These are phyloP conservation scores for Cyrtodaria siliqua DNA, from an alignment of 2,888 invertebrate genomes.

Conservation along the genomic window DNA sequence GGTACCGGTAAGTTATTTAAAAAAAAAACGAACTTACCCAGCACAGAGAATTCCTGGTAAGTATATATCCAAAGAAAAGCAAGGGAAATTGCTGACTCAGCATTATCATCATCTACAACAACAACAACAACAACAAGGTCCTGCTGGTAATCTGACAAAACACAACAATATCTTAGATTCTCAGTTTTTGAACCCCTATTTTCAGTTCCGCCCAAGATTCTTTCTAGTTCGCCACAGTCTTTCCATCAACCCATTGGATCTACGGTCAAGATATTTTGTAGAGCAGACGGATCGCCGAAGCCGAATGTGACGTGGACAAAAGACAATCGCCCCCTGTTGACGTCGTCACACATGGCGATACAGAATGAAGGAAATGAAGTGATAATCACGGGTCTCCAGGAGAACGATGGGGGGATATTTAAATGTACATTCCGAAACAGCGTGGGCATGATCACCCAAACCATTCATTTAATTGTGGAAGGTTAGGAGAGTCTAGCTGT, in stretches of 20 bases:
- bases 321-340: constrained; percentile 76
- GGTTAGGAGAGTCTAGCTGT: constrained; percentile 52
- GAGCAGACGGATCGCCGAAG: constrained; percentile 97
- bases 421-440: constrained; percentile 98
- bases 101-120: no score
- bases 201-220: constrained; percentile 79
- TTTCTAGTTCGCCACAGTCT: constrained; percentile 70
- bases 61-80: not conserved
- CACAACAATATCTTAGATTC: not conserved
- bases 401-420: constrained; percentile 98
- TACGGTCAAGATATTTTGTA: constrained; percentile 97
- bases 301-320: constrained; percentile 99
- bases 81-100: no score
- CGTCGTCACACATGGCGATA: constrained; percentile 66
- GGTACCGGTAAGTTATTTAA: no score
- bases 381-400: constrained; percentile 95
- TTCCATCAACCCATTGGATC: constrained; percentile 89
- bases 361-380: constrained; percentile 87
- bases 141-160: not conserved
- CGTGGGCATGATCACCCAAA: constrained; percentile 98
- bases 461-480: constrained; percentile 97
- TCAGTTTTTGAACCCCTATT: no score
- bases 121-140: not conserved
- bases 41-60: not conserved
- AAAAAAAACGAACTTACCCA: no score